A percentile compares a stretch with the other conserved stretches of the same genome.
phyloP scores from a whole-genome alignment of 1,140 invertebrate genomes.

The Tigriopus japonicus region DNA sequence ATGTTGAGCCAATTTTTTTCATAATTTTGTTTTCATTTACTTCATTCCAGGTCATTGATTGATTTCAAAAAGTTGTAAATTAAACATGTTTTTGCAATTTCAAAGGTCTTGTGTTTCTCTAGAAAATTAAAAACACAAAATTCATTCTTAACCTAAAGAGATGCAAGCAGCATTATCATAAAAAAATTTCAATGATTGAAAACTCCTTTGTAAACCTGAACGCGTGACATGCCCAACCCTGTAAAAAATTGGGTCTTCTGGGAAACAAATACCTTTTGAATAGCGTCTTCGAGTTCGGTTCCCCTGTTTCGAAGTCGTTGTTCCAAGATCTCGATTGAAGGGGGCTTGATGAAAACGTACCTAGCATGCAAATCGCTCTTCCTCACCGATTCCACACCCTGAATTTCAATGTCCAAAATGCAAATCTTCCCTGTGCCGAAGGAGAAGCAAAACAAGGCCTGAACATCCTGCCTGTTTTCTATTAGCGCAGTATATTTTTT shows the following conservation, averaged over 20 bases:
- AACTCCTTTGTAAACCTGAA: too few relatives aligned
- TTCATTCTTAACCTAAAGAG: too few relatives aligned
- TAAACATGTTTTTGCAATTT: too few relatives aligned
- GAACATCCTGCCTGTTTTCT: not conserved
- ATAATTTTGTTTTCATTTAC: too few relatives aligned
- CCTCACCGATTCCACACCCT: conserved; percentile 87
- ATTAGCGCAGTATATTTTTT: not conserved
- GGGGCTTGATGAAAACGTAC: conserved; percentile 80
- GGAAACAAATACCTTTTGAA: conserved; percentile 33
- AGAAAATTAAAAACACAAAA: too few relatives aligned
- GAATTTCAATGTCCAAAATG: conserved; percentile 85
- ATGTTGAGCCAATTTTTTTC: too few relatives aligned
- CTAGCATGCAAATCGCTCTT: conserved; percentile 57
- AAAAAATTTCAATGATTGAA: too few relatives aligned
- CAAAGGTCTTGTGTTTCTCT: too few relatives aligned
- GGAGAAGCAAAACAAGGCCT: not conserved
- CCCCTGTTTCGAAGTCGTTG: conserved; percentile 50
- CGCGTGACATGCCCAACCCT: not conserved
- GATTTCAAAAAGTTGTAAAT: too few relatives aligned
- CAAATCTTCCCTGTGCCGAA: conserved; percentile 53
- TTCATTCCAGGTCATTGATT: too few relatives aligned
- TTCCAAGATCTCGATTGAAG: conserved; percentile 58
- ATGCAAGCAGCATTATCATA: too few relatives aligned
- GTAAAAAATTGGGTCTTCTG: not conserved
- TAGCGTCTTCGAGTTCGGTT: conserved; percentile 72